These are phyloP conservation scores for Tachina fera DNA, from an alignment of 2,888 invertebrate species.

Conservation along the genomic window DNA sequence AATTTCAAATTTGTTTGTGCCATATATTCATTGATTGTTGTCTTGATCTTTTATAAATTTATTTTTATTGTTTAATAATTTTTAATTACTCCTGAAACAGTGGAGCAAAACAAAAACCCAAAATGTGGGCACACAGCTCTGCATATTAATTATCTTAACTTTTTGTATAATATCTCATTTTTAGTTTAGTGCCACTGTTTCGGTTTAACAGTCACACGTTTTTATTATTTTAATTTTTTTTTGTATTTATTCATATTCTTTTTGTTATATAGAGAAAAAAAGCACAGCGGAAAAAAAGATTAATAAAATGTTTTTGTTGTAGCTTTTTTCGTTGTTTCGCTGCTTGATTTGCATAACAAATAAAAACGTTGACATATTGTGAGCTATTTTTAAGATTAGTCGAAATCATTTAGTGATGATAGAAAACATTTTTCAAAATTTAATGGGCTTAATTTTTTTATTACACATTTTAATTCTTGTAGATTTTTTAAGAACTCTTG, in stretches of 20 bases:
- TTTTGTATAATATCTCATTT: neutral
- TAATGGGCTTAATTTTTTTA: constrained; percentile 65
- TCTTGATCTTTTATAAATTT: constrained; percentile 61
- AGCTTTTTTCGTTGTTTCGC: constrained; percentile 49
- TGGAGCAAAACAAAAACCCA: neutral
- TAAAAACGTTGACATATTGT: constrained; percentile 80
- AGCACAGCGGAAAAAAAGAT: constrained; percentile 52
- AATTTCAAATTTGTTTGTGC: constrained; percentile 42
- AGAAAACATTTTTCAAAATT: constrained; percentile 70
- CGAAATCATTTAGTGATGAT: constrained; percentile 70
- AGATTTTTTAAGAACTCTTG: neutral
- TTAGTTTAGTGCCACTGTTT: constrained; percentile 33
- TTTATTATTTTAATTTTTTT: constrained; percentile 20
- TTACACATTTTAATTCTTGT: constrained; percentile 31
- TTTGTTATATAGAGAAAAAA: neutral
- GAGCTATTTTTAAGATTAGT: constrained; percentile 74
- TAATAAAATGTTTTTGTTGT: constrained; percentile 59
- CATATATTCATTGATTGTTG: constrained; percentile 62
- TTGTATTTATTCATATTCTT: constrained; percentile 28
- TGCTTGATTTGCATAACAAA: constrained; percentile 79
- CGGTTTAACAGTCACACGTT: constrained; percentile 44
- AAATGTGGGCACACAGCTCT: neutral
- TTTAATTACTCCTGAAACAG: constrained; percentile 58
- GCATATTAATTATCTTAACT: neutral
- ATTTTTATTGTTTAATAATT: constrained; percentile 65